Evolutionary conservation across 2,797 vertebrate species (phyloP), one percentile per base, ranked within the genome.

Genomic region (Schizothorax lantsangensis): DNA sequence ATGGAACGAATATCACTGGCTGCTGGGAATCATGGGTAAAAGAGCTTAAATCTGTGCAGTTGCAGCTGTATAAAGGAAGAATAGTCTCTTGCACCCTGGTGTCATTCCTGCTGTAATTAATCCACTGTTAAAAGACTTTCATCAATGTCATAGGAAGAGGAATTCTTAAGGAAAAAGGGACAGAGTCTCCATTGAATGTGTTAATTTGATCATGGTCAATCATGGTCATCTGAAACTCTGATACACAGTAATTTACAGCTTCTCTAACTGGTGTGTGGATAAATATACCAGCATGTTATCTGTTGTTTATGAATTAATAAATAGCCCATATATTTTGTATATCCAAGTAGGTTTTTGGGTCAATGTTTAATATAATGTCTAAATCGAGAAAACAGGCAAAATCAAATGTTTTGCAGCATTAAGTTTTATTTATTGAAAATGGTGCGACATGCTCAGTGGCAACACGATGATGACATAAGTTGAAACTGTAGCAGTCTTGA

Each of bases 21-120:
- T 84, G 72, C 71, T 33, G 57, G 30, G 26, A 49, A 75, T 64
- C 59, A 49, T 75, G 40, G 40, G 19, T 64, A 75, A 36, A 43
- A n/a, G 15, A 74, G 71, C 69, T 64, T 36, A n/a, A 84, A 47
- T 74, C 40, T 64, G 8, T 64, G 30, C 72, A 47, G 71, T 64
- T 79, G 78, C 14, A 52, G 72, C 72, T 82, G 47, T 40, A n/a
- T 83, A 10, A 75, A 75, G 40, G 19, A 47, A 19, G 26, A 64
- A 47, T 49, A 6, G 0, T 43, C 36, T 59, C 17, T 83, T 74
- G 81, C 10, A 74, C 19, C 6, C 54, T 47, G 12, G 54, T 36
- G 54, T 21, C 62, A 38, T 84, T 52, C 14, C 72, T 84, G 72
- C 21, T 84, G 2, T 66, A 77, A 66, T 84, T 38, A 77, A 84